Evolutionary conservation across 2,888 invertebrate species (phyloP).

Genomic region (Andrena bucephala): DNA sequence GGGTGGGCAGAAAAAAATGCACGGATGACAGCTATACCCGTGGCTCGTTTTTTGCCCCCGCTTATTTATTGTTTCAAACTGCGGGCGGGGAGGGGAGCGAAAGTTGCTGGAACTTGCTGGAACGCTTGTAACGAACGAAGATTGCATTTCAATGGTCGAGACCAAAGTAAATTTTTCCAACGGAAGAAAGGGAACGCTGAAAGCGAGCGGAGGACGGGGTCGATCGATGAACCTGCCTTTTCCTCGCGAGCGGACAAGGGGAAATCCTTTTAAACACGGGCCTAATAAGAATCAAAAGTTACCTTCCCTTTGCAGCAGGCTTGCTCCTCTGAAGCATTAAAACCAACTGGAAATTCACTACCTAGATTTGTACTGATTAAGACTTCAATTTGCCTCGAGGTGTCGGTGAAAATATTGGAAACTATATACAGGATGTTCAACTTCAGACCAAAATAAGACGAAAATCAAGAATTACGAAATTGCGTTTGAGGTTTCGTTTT

Average conservation of each 20-base stretch:
- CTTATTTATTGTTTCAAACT: constrained; percentile 49
- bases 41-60: constrained; percentile 19
- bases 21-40: neutral
- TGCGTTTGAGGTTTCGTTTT: too few relatives aligned
- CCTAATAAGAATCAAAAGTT: constrained; percentile 16
- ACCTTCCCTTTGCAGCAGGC: neutral
- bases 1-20: neutral
- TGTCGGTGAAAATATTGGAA: too few relatives aligned
- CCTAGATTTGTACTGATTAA: too few relatives aligned
- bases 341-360: too few relatives aligned
- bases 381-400: too few relatives aligned
- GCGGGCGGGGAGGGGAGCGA: constrained; percentile 1
- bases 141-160: constrained; percentile 45
- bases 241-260: neutral
- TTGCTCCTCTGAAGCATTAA: too few relatives aligned
- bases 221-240: constrained; percentile 33
- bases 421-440: too few relatives aligned
- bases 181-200: neutral
- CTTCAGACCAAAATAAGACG: too few relatives aligned
- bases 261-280: neutral
- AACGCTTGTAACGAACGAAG: constrained; percentile 30
- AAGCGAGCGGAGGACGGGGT: neutral
- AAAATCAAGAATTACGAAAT: too few relatives aligned
- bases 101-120: constrained; percentile 35
- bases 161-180: constrained; percentile 18